Evolutionary conservation across 2,888 invertebrate genomes (phyloP).

Genomic region (Ectemnius lituratus): DNA sequence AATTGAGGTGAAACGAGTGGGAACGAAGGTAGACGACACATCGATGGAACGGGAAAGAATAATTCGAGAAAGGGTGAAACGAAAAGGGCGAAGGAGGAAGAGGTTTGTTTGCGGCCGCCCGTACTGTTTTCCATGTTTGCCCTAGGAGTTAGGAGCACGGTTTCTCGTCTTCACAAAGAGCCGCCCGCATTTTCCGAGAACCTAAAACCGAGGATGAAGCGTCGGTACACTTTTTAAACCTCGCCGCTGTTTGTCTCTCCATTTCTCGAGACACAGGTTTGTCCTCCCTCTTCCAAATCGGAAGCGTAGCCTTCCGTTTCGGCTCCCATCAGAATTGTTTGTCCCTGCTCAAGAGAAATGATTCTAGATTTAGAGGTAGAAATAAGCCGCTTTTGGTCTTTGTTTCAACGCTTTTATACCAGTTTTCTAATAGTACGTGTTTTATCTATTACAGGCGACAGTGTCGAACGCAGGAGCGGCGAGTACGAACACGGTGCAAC

Average conservation of each 20-base stretch:
- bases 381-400: background rate
- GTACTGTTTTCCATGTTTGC: conserved; percentile 65
- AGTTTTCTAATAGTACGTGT: background rate
- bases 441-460: conserved; percentile 44
- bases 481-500: conserved; percentile 67
- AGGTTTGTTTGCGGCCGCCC: conserved; percentile 67
- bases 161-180: conserved; percentile 49
- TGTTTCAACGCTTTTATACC: too few relatives aligned
- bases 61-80: conserved; percentile 22
- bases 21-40: background rate
- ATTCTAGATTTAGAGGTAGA: too few relatives aligned
- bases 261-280: conserved; percentile 49
- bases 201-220: conserved; percentile 20
- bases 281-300: background rate
- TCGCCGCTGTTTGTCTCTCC: conserved; percentile 42
- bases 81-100: background rate
- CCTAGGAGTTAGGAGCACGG: conserved; percentile 68
- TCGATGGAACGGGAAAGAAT: background rate
- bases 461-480: conserved; percentile 53
- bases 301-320: conserved; percentile 1
- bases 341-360: background rate
- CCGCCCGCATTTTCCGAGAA: conserved; percentile 40
- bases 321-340: conserved; percentile 37
- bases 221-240: conserved; percentile 48
- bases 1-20: background rate